Conservation (phyloP, 2,888 invertebrate genomes). For the Folsomia manolachei region DNA sequence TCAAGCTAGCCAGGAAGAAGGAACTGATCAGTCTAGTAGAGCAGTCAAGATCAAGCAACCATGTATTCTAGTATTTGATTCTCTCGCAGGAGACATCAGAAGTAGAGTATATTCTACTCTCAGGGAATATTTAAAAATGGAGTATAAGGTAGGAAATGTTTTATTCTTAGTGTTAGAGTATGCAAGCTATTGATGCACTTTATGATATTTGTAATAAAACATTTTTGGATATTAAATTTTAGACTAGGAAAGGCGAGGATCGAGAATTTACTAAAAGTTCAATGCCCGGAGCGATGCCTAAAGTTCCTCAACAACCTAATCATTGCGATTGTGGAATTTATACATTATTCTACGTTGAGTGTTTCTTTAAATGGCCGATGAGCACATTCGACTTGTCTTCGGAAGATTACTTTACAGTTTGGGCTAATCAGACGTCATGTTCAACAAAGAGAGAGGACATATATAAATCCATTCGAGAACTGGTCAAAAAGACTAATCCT, state of each 20-base stretch:
- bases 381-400: constrained; percentile 14
- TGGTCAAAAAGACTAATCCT: constrained; percentile 69
- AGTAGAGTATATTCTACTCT: constrained; percentile 82
- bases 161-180: neutral
- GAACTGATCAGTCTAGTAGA: neutral
- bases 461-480: constrained; percentile 68
- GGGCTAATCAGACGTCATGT: constrained; percentile 64
- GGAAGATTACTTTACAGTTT: neutral
- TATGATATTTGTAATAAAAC: neutral
- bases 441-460: constrained; percentile 76
- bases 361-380: constrained; percentile 69
- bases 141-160: constrained; percentile 64
- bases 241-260: constrained; percentile 62
- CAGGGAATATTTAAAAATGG: constrained; percentile 85
- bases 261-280: constrained; percentile 75
- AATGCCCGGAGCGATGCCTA: constrained; percentile 81
- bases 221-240: too few relatives aligned
- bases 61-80: constrained; percentile 93
- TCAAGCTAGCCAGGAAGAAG: neutral
- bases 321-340: constrained; percentile 96
- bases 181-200: neutral
- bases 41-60: constrained; percentile 57
- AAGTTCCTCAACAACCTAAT: constrained; percentile 96
- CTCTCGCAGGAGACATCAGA: constrained; percentile 74
- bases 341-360: constrained; percentile 92